These are phyloP conservation scores for Spongilla lacustris DNA, from an alignment of 37 sponge, comb jelly and placozoan genomes.

Conservation along the genomic window DNA sequence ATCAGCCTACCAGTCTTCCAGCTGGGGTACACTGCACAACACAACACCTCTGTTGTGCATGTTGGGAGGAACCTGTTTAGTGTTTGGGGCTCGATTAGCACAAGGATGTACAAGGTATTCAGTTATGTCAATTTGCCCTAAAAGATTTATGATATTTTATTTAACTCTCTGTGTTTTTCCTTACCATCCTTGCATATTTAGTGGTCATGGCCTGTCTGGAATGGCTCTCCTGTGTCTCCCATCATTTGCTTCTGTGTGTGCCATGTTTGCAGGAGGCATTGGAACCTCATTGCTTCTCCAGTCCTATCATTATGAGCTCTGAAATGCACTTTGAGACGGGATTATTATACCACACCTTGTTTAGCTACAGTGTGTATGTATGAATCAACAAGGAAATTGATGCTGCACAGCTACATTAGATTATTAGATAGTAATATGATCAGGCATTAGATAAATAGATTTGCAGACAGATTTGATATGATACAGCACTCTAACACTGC, in stretches of 20 bases:
- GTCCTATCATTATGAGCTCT: too few relatives aligned
- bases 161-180: not conserved
- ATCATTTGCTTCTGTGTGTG: conserved; percentile 42
- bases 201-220: conserved; percentile 74
- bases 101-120: conserved; percentile 73
- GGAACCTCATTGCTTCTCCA: conserved; percentile 3
- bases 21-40: conserved; percentile 22
- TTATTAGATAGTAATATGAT: too few relatives aligned
- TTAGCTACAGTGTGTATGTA: too few relatives aligned
- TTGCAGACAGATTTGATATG: too few relatives aligned
- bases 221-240: conserved; percentile 33
- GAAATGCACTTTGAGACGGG: too few relatives aligned
- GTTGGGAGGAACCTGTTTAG: conserved; percentile 57
- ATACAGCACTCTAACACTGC: too few relatives aligned
- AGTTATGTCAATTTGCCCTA: not conserved
- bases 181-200: not conserved
- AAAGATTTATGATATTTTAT: not conserved
- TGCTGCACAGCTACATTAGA: too few relatives aligned
- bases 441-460: too few relatives aligned
- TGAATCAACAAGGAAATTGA: too few relatives aligned
- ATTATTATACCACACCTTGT: too few relatives aligned
- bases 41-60: conserved; percentile 15
- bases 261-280: conserved; percentile 73
- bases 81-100: conserved; percentile 72
- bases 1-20: conserved; percentile 53